Base-by-base conservation (phyloP, 2,113 vertebrate genomes). In the Psilopsiagon aymara region DNA sequence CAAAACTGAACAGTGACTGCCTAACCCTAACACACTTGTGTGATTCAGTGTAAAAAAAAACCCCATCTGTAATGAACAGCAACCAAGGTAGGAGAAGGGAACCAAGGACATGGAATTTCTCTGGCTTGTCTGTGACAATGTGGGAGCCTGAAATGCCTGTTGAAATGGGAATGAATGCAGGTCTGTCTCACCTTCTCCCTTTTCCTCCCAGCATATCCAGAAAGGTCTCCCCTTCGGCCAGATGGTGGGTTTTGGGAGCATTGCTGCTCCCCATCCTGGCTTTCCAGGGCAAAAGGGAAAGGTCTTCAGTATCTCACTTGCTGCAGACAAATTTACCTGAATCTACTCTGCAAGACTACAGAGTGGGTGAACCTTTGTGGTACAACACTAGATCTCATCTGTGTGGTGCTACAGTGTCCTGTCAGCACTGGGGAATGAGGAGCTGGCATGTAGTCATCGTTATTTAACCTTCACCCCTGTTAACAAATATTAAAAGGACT, bases 321-420 rank as follows among this genome's bases (percentile, higher is more conserved):
- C 37, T 90, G 75, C 52, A 82, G 52, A 29, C 11, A 49, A 53
- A 17, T 79, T 55, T 60, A 60, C 37, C 11, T 77, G 41, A 77
- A 43, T 51, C 21, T 49, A 2, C 24, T 31, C 15, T 43, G 37
- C 39, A 35, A 39, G 27, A 28, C 59, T 62, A 17, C 16, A 51
- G 39, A 24, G 55, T 1, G 2, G 35, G 29, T 1, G 2, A 80
- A 20, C 53, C 10, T 59, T 12, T 15, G 25, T 66, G 46, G 33
- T 1, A 1, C 12, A 11, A 27, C 35, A 19, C 18, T 41, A 51
- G 57, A 29, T 13, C 18, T 82, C 31, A 4, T 25, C 41, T 25
- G 6, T 0, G 2, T 71, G 64, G 29, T 62, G 25, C 31, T 18
- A 20, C 6, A n/a, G 64, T 39, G 33, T 37, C 18, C 79, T 0